A percentile compares a stretch with the other conserved stretches of the same genome.
Evolutionary conservation across 1,140 invertebrate genomes (phyloP).

Genomic region (Teleopsis dalmanni): DNA sequence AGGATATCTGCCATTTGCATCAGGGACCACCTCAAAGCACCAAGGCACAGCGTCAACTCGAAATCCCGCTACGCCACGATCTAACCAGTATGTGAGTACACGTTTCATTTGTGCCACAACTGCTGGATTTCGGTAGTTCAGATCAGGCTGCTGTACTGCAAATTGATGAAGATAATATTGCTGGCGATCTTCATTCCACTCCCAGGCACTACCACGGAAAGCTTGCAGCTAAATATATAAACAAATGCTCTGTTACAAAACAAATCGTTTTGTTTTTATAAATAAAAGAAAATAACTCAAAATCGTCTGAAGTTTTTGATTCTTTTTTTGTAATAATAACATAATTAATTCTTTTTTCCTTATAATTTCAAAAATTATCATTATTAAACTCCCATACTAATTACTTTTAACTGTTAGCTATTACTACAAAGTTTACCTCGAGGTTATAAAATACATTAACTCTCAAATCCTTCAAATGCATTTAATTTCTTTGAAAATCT

Average conservation of each 20-base stretch:
- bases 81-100: conserved; percentile 61
- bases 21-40: conserved; percentile 48
- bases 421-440: neutral
- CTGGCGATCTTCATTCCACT: conserved; percentile 53
- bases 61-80: conserved; percentile 63
- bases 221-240: conserved; percentile 48
- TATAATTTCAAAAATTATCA: neutral
- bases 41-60: conserved; percentile 56
- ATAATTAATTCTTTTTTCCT: no score
- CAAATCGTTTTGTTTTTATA: conserved; percentile 6
- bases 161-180: conserved; percentile 69
- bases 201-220: conserved; percentile 59
- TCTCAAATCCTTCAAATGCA: neutral
- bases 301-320: neutral
- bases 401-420: neutral
- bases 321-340: neutral
- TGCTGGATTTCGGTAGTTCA: conserved; percentile 56
- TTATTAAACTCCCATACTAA: neutral
- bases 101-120: conserved; percentile 54
- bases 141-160: conserved; percentile 57
- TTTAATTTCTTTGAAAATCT: neutral
- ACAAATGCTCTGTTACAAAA: neutral
- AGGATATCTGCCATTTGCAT: conserved; percentile 29
- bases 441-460: neutral
- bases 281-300: neutral